phyloP scores from a whole-genome alignment of 2,797 vertebrate species.

The Lacerta bilineata region DNA sequence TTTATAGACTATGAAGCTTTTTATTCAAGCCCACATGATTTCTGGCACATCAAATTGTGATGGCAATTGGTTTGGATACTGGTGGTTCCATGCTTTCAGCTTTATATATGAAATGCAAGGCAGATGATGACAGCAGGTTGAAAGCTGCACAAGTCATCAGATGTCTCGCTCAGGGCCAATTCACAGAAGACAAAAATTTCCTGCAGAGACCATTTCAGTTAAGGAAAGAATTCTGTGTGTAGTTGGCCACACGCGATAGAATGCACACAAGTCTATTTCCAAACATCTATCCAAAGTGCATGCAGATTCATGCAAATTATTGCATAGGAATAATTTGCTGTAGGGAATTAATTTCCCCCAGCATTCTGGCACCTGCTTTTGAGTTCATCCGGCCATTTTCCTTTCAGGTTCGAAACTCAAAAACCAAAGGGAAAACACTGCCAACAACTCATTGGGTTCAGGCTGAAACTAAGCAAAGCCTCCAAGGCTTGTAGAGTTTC shows the following conservation, averaged over 20 bases:
- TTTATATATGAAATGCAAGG: background rate
- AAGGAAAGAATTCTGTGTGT: background rate
- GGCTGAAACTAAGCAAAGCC: slow-evolving; percentile 46
- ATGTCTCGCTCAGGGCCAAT: background rate
- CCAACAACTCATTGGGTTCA: slow-evolving; percentile 56
- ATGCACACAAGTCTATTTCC: background rate
- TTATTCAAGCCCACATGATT: background rate
- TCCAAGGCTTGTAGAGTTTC: slow-evolving; percentile 50
- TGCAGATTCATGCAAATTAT: background rate
- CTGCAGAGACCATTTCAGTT: background rate
- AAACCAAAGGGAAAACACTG: slow-evolving; percentile 52
- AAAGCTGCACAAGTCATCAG: background rate
- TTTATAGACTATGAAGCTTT: background rate
- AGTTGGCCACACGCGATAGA: background rate
- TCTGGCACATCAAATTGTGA: background rate
- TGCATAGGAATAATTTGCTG: background rate
- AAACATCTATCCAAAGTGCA: background rate
- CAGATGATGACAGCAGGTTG: background rate
- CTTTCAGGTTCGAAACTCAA: slow-evolving; percentile 40
- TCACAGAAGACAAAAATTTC: background rate
- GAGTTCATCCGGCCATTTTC: slow-evolving; percentile 5
- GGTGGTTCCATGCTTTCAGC: background rate
- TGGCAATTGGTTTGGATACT: background rate
- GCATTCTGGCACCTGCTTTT: background rate
- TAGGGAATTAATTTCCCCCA: background rate